Evolutionary conservation across 2,113 vertebrate genomes (phyloP), one percentile per base, ranked within the genome.

Genomic region (Bambusicola thoracicus): DNA sequence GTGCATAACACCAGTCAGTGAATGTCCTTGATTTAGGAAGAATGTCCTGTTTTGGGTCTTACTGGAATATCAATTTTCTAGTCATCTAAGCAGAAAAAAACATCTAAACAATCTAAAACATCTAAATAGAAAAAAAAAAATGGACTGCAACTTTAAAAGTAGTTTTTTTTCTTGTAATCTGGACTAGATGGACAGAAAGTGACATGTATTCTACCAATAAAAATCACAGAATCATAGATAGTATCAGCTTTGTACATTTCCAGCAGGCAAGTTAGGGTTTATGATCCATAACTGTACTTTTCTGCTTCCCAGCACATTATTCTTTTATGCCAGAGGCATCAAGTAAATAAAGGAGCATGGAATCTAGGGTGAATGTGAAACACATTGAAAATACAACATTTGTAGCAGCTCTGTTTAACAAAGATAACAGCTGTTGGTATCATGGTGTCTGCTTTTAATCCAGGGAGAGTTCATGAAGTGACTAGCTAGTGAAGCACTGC

Each of bases 261-360:
- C 76, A 83, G 73, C 61, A 86, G 78, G 93, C 79, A 89, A 89
- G 63, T 14, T 51, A 65, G 48, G 76, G 61, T 93, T 95, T 92
- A 85, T 94, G 94, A 90, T 59, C 85, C 76, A 56, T 92, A 89
- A 83, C 87, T 75, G 74, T 43, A 65, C 24, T 70, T 93, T 63
- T 81, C 81, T 87, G 29, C 55, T 77, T 90, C 68, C 49, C 73
- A 85, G 66, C 24, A 87, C 85, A 87, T 85, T 63, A 38, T 81
- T 93, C 14, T 51, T 72, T 89, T 51, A 41, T 91, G 79, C 91
- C 85, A 90, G 79, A 85, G 81, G 91, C 68, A 94, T 82, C 65
- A 63, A 51, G 46, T 92, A 80, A 85, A 65, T 93, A 91, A 90
- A 79, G 74, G 24, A 85, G 74, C 81, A 41, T 93, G 86, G 84